Base-by-base conservation (phyloP, 2,888 invertebrate genomes). In the Hyposoter dolosus region DNA sequence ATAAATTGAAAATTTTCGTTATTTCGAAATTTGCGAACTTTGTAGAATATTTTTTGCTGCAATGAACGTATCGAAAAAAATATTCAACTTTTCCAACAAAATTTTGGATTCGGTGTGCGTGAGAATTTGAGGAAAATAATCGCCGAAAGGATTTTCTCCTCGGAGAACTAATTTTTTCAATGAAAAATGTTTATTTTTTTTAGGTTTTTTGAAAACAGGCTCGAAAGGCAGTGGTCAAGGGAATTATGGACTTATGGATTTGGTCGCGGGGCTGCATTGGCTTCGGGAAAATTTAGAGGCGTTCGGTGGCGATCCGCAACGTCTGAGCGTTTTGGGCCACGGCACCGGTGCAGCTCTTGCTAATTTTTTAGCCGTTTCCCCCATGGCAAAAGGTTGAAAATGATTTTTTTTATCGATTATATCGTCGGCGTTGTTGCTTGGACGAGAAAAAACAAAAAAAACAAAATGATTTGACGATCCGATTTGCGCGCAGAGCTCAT, bases 201-300 rank as follows among this genome's bases (percentile, higher is more conserved):
- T 45, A 98, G 97, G 98, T 93, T 98, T 98, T 95, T 96, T 98
- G 93, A 98, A 98, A 95, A 98, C 98, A 90, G 98, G 98, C 92
- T 96, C 97, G 93, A 97, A 97, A 94, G 97, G 97, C 91, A 98
- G 97, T 93, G 97, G 98, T 88, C 98, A 98, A 95, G 98, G 98
- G 93, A 98, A 98, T 95, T 98, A 98, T 93, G 98, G 98, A 83
- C 95, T 98, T 91, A 98, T 98, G 98, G 98, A 98, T 94, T 95
- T 98, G 88, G 97, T 99, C 86, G 99, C 99, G 32, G 99, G 99
- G 19, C 95, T 99, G 79, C 99, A 99, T 93, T 99, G 99, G 99
- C 96, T 99, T 82, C 96, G 98, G 91, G 98, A 98, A 94, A 99
- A 99, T 95, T 96, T 99, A 84, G 98, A 97, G 3, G 97, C 98